Base-by-base conservation (phyloP, 2,888 invertebrate species). In the Erebia epiphron region DNA sequence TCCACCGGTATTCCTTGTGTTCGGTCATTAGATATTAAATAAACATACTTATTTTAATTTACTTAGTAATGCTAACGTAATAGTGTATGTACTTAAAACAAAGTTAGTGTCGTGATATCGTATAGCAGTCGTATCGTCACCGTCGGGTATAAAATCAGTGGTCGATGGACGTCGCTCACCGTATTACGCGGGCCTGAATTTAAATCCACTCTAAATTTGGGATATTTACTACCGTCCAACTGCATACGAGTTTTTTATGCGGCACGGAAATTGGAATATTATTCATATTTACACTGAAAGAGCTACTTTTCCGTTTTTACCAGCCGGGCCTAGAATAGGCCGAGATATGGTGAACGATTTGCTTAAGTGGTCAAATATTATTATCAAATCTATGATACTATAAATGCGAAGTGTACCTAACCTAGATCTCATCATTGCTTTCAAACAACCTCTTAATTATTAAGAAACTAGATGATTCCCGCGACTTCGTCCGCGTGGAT, bases 181-280 rank as follows among this genome's bases (percentile, higher is more conserved):
- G 41, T 49, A 60, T 67, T 60, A 67, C 60, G 67, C 52, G 50
- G 21, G 61, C 67, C 61, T 18, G 50, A 52, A 67, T 67, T 67
- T 67, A 67, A 67, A 67, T 67, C 67, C 67, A 61, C 67, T 61
- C 67, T 67, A 67, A 67, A 67, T 67, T 67, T 67, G n/a, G 67
- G 67, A 67, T 67, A 67, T 67, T 67, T 67, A 67, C 67, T 67
- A 67, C 67, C 57, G 58, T 61, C 67, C 67, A 41, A 67, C 60
- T 67, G 67, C 61, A 67, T 67, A 67, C 67, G 67, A 67, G 60
- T 67, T 67, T 67, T 67, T 67, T 67, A 67, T 67, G 60, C 67
- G 60, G 52, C 50, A 18, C 52, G 61, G 67, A 67, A 67, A 67
- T 67, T 67, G 67, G 60, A 67, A 67, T 67, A 67, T 67, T 67